phyloP scores from a whole-genome alignment of 2,888 invertebrate species.

The Sisyra nigra region DNA sequence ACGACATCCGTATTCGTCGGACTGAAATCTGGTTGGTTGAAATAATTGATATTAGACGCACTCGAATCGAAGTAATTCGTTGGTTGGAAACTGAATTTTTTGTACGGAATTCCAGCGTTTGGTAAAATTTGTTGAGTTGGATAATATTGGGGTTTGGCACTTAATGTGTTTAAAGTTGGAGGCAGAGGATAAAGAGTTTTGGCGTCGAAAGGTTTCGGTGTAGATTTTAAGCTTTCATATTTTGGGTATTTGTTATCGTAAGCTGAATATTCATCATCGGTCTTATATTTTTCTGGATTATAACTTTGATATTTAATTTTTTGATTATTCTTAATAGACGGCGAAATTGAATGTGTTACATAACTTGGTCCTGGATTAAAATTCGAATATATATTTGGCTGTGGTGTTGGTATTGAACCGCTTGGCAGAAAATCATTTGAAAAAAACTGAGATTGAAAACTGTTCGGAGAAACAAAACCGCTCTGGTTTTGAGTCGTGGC shows the following conservation, averaged over 20 bases:
- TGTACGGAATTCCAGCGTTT: slow-evolving; percentile 24
- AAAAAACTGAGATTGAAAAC: slow-evolving; percentile 12
- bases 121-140: slow-evolving; percentile 19
- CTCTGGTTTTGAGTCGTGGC: slow-evolving; percentile 12
- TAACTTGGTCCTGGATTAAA: slow-evolving; percentile 20
- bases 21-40: neutral
- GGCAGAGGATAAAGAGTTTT: slow-evolving; percentile 6
- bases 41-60: neutral
- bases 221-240: neutral
- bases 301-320: slow-evolving; percentile 6
- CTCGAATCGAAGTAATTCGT: slow-evolving; percentile 5
- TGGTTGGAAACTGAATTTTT: slow-evolving; percentile 25
- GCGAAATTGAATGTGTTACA: slow-evolving; percentile 19
- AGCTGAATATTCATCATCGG: slow-evolving; percentile 11
- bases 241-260: neutral
- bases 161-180: slow-evolving; percentile 3
- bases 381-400: slow-evolving; percentile 8
- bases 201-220: slow-evolving; percentile 1
- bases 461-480: slow-evolving; percentile 18
- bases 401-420: neutral
- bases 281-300: slow-evolving; percentile 10
- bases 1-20: slow-evolving; percentile 1
- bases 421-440: neutral
- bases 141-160: slow-evolving; percentile 7
- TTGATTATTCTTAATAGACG: slow-evolving; percentile 11